phyloP scores from a whole-genome alignment of 1,140 invertebrate species.

The Uloborus diversus region DNA sequence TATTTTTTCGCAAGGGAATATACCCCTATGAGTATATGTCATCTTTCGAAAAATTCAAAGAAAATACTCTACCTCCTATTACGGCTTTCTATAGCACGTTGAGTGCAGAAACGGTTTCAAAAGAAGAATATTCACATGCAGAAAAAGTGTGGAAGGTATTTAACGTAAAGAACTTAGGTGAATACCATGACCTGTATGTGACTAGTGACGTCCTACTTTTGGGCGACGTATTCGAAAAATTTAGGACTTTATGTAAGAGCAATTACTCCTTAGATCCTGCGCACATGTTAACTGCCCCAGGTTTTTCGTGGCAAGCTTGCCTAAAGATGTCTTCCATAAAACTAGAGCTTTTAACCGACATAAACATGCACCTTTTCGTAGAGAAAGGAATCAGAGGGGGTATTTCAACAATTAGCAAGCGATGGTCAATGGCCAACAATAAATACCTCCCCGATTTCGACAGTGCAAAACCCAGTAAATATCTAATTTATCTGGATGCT shows the following conservation, averaged over 20 bases:
- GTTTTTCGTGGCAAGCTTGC: slow-evolving; percentile 13
- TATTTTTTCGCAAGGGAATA: neutral
- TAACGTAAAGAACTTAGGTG: neutral
- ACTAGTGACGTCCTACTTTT: neutral
- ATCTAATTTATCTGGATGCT: neutral
- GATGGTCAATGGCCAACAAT: neutral
- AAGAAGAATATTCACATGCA: neutral
- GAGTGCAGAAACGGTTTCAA: neutral
- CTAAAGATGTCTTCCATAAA: neutral
- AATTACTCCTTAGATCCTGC: neutral
- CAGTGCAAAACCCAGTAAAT: neutral
- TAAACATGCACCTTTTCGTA: slow-evolving; percentile 8
- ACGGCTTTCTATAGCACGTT: neutral
- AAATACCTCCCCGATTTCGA: neutral
- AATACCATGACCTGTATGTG: slow-evolving; percentile 15
- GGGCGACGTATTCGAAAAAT: slow-evolving; percentile 7
- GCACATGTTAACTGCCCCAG: neutral
- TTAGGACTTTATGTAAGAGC: neutral
- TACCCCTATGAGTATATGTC: slow-evolving; percentile 14
- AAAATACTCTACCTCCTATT: neutral
- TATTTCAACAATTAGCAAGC: neutral
- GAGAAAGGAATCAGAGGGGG: neutral
- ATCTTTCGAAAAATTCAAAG: neutral
- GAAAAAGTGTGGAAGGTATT: neutral
- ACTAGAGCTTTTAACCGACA: neutral